Conservation (phyloP, 2,888 invertebrate species). For the Philaethria dido region DNA sequence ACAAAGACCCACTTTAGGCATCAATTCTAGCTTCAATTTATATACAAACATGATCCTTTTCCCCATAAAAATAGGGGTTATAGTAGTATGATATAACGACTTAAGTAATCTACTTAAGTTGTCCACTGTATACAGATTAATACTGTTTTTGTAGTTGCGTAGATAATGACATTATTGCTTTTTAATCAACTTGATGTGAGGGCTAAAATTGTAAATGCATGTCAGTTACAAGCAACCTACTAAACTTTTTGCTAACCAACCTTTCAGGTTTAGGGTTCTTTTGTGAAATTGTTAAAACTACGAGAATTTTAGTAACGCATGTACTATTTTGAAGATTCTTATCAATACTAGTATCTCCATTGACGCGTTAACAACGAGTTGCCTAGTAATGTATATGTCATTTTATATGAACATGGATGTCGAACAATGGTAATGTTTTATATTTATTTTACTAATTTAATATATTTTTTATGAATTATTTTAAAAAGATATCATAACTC, state of each 20-base stretch:
- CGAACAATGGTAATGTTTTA: no score
- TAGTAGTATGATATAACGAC: constrained; percentile 15
- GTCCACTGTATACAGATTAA: constrained; percentile 49
- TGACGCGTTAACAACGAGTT: no score
- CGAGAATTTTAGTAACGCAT: not conserved
- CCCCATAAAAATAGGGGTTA: not conserved
- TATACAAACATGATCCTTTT: not conserved
- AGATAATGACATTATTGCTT: constrained; percentile 73
- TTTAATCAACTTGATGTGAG: constrained; percentile 74
- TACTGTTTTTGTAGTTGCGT: constrained; percentile 63
- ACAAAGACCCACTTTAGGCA: constrained; percentile 1
- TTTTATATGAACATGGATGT: no score
- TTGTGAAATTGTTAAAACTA: not conserved
- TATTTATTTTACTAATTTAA: no score
- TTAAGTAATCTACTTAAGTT: not conserved
- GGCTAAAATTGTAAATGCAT: constrained; percentile 53
- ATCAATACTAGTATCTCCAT: no score
- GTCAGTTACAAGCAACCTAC: constrained; percentile 45
- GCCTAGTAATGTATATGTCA: no score
- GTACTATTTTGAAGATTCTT: not conserved
- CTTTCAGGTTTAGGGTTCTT: constrained; percentile 39
- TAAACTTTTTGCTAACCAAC: constrained; percentile 44
- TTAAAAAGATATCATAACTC: no score
- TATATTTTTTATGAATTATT: no score
- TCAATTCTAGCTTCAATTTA: not conserved